A percentile compares a stretch with the other conserved stretches of the same genome.
Conservation (phyloP, 2,113 vertebrate genomes). For the Theristicus caerulescens region DNA sequence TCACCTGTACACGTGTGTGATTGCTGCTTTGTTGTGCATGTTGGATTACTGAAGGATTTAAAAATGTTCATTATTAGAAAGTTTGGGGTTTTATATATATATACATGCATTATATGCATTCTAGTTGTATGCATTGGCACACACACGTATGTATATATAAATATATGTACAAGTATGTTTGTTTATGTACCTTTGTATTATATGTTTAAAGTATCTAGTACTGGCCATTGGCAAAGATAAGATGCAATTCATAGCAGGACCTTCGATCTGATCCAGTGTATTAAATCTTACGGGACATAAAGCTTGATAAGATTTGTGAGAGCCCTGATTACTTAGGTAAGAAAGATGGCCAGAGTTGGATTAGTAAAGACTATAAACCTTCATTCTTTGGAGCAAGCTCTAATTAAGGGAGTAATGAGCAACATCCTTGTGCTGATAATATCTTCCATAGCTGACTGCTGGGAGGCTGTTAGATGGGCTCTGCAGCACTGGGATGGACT, state of each 20-base stretch:
- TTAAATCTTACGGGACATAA: neutral
- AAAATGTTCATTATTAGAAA: neutral
- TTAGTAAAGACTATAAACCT: neutral
- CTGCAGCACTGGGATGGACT: neutral
- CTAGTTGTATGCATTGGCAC: neutral
- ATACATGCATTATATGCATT: neutral
- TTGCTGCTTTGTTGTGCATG: neutral
- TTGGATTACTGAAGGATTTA: neutral
- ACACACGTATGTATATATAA: rapidly evolving
- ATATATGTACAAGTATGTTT: neutral
- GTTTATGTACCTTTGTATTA: neutral
- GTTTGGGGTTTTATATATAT: neutral
- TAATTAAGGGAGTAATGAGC: constrained; percentile 34
- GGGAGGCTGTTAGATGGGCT: neutral
- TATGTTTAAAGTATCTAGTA: neutral
- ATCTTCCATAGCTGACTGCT: neutral
- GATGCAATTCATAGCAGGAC: neutral
- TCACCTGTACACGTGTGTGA: neutral
- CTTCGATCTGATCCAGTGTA: neutral
- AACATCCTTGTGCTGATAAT: neutral
- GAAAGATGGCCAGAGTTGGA: neutral
- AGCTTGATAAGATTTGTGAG: neutral
- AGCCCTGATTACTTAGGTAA: neutral
- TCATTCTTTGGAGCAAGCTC: neutral
- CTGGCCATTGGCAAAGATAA: neutral